Evolutionary conservation across 2,888 invertebrate genomes (phyloP).

Genomic region (Eucriotettix oculatus): DNA sequence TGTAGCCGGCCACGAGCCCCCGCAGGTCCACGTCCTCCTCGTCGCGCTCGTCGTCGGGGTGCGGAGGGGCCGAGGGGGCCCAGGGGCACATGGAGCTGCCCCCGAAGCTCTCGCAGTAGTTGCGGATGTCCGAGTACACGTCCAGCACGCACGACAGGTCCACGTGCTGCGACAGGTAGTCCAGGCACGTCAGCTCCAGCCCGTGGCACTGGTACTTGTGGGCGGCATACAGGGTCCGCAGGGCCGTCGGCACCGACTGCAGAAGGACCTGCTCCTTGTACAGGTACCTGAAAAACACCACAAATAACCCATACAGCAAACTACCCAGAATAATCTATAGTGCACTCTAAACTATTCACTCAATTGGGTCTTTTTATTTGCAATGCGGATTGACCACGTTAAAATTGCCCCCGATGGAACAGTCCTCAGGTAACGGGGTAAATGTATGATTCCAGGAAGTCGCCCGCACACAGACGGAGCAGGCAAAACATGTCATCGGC

Average conservation of each 20-base stretch:
- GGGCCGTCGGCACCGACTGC: conserved; percentile 44
- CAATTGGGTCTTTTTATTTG: too few species aligned
- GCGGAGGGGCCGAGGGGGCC: conserved; percentile 14
- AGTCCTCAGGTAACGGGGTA: too few species aligned
- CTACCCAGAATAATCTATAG: too few species aligned
- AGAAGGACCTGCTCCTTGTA: conserved; percentile 44
- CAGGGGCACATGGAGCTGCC: not conserved
- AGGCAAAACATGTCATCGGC: too few species aligned
- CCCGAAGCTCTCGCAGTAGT: conserved; percentile 18
- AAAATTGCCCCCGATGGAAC: too few species aligned
- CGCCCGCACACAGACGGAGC: too few species aligned
- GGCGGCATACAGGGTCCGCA: conserved; percentile 54
- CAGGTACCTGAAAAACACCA: conserved; percentile 32
- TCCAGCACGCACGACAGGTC: conserved; percentile 45
- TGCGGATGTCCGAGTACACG: conserved; percentile 33
- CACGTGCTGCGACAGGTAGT: conserved; percentile 45
- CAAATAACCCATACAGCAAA: too few species aligned
- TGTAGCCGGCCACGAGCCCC: conserved; percentile 24
- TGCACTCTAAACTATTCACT: too few species aligned
- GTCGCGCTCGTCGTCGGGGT: not conserved
- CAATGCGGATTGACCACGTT: too few species aligned
- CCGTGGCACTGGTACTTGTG: conserved; percentile 56
- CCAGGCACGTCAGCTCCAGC: conserved; percentile 48
- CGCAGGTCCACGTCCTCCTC: conserved; percentile 18
- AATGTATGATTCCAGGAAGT: too few species aligned